Base-by-base conservation (phyloP, 2,797 vertebrate species). In the Clarias platycephalus region DNA sequence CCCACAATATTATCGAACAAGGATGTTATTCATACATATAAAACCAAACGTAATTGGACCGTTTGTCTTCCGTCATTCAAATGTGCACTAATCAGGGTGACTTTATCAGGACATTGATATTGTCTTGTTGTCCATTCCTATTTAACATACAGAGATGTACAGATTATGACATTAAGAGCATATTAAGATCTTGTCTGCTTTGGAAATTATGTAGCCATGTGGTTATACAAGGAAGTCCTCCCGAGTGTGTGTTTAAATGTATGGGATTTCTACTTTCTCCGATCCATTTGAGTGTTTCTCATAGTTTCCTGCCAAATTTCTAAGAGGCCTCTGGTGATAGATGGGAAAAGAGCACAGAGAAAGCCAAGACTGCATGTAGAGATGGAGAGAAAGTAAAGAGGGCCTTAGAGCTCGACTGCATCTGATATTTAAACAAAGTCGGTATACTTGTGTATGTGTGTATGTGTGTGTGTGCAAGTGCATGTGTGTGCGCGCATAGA, bases 251-350 rank as follows among this genome's bases (percentile, higher is more conserved):
- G 66, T 53, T 44, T 80, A 64, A 49, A 80, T 80, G 60, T 80
- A 64, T 80, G 60, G 77, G 60, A 80, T 62, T 77, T 80, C 37
- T 64, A 49, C 77, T 80, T 80, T 44, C 71, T 74, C 78, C 8
- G 40, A 76, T 85, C 85, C 60, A 49, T 83, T 81, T 83, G 81
- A 83, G 84, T 87, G 86, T 84, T 82, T 87, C 86, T 86, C 76
- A 77, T 71, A 57, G 85, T 89, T 91, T 91, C 67, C 83, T 84
- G 83, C 74, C 84, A 90, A 88, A 89, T 88, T 90, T 79, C 82
- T 80, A 53, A 84, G 5, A 60, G 70, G 83, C 82, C 81, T 63
- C 88, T 26, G 64, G 83, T 76, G 83, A 80, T 67, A 83, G 28
- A 83, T 58, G 24, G 86, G 70, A 57, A 82, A 84, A 85, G 60